phyloP scores from a whole-genome alignment of 2,888 invertebrate species.

The Labia minor region DNA sequence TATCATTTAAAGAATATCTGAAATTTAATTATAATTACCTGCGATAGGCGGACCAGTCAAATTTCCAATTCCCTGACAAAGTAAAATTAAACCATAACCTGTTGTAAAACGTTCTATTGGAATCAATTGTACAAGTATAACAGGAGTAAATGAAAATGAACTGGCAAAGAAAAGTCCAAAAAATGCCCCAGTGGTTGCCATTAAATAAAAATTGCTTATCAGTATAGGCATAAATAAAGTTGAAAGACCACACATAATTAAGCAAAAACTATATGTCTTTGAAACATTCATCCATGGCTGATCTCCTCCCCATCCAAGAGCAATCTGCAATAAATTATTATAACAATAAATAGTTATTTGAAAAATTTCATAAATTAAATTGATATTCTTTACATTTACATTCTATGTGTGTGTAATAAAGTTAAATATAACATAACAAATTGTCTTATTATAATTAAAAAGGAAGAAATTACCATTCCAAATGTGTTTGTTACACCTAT shows the following conservation, averaged over 20 bases:
- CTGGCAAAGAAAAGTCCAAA: slow-evolving; percentile 89
- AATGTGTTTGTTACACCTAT: slow-evolving; percentile 84
- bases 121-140: slow-evolving; percentile 76
- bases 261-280: slow-evolving; percentile 69
- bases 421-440: no score
- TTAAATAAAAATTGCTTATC: slow-evolving; percentile 40
- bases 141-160: slow-evolving; percentile 82
- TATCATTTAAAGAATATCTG: no score
- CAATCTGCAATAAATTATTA: slow-evolving; percentile 45
- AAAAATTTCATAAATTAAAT: not conserved
- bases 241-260: slow-evolving; percentile 53
- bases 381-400: not conserved
- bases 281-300: slow-evolving; percentile 70
- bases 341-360: no score
- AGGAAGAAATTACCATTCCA: slow-evolving; percentile 75
- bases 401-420: not conserved
- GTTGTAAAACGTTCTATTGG: slow-evolving; percentile 84
- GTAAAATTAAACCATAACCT: slow-evolving; percentile 78
- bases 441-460: no score
- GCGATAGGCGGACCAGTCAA: slow-evolving; percentile 84
- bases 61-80: slow-evolving; percentile 88
- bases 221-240: slow-evolving; percentile 50
- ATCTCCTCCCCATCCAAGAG: slow-evolving; percentile 83
- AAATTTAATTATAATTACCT: slow-evolving; percentile 41
- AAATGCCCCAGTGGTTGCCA: slow-evolving; percentile 45